Evolutionary conservation across 2,888 invertebrate genomes (phyloP), one percentile per base, ranked within the genome.

Genomic region (Drosophila mimica): DNA sequence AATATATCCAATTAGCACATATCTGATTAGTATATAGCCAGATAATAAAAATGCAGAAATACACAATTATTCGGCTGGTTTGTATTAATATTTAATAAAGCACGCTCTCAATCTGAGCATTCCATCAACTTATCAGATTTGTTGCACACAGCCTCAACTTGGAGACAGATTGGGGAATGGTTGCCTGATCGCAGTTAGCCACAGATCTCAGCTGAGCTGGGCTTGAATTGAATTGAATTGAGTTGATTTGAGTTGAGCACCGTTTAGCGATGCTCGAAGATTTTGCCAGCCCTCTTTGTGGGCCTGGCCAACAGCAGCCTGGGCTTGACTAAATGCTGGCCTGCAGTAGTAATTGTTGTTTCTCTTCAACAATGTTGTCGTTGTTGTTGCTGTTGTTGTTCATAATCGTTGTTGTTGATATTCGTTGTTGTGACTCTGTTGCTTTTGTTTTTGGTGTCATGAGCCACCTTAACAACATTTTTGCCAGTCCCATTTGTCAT

Each of bases 401-500:
- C 34, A 34, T 34, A 13, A 13, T 34, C 34, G 71, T 38, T 60
- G 58, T 57, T 62, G 54, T 58, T 63, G 58, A 46, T 20, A 46
- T 15, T 46, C 46, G 20, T 8, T 46, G 46, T 46, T 46, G 46
- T 46, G 46, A 25, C 46, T 46, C 8, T 25, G 46, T 46, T 46
- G 46, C 46, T 20, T 15, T 46, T 46, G 46, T 46, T 46, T 46
- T 74, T 74, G 76, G 85, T 90, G 90, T 90, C 88, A 87, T 87
- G 90, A 89, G 89, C 90, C 90, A 90, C 87, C 87, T 90, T 89
- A 90, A 88, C 87, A 90, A 74, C 90, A 87, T 90, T 89, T 89
- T 83, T 80, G 87, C 80, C 90, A 87, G 90, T 81, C 86, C 86
- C 83, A 83, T 83, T 85, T 82, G 85, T 85, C 82, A 82, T 82